These are phyloP conservation scores for Myotis daubentonii DNA, from an alignment of 2,797 vertebrate genomes.

Conservation along the genomic window DNA sequence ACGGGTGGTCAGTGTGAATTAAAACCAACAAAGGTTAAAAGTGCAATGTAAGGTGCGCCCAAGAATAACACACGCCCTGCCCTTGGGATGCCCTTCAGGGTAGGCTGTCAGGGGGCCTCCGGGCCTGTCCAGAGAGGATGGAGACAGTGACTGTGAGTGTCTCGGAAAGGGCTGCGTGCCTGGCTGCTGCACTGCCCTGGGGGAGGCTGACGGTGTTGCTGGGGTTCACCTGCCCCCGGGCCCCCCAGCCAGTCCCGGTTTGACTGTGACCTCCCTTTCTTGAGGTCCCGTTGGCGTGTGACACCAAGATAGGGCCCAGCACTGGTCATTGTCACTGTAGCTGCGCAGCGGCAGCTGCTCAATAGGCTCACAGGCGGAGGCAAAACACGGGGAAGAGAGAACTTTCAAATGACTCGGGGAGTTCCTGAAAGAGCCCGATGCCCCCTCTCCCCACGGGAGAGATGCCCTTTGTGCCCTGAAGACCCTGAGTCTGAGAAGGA, in stretches of 20 bases:
- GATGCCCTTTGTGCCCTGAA: background rate
- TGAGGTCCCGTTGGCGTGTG: background rate
- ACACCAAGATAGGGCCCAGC: background rate
- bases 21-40: background rate
- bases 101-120: background rate
- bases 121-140: too few relatives aligned
- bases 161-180: background rate
- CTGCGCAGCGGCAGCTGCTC: background rate
- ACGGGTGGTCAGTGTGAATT: background rate
- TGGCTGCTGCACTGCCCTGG: rapidly evolving
- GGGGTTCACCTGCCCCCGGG: background rate
- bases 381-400: too few relatives aligned
- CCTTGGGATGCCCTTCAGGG: background rate
- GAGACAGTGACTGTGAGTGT: background rate
- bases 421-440: background rate
- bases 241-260: background rate
- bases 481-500: background rate
- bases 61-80: background rate
- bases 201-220: background rate
- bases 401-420: background rate
- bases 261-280: background rate
- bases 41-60: background rate
- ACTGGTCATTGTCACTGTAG: background rate
- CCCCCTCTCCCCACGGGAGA: background rate
- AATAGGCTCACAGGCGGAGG: background rate